Conservation (phyloP, 2,113 vertebrate species). For the Toxotes chatareus region DNA sequence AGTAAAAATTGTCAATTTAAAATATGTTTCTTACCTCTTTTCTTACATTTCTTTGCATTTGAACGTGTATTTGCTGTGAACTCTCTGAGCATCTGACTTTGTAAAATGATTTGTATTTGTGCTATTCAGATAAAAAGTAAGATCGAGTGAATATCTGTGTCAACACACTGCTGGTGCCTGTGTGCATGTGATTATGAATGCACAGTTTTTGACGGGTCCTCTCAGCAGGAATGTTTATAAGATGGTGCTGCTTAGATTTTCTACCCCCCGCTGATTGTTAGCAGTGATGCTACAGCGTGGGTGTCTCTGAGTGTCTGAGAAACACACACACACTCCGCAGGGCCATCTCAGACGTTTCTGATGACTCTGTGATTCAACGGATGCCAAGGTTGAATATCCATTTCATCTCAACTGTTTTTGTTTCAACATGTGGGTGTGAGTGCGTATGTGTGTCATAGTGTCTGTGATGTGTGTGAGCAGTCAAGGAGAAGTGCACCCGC, state of each 20-base stretch:
- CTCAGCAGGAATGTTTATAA: slow-evolving; percentile 39
- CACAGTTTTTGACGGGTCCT: slow-evolving; percentile 16
- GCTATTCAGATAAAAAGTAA: slow-evolving; percentile 35
- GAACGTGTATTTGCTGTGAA: slow-evolving; percentile 32
- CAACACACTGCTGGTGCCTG: slow-evolving; percentile 18
- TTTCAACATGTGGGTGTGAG: slow-evolving; percentile 2
- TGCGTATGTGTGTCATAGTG: slow-evolving; percentile 25
- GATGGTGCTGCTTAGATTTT: slow-evolving; percentile 47
- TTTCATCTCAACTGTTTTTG: slow-evolving; percentile 32
- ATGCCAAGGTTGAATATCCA: slow-evolving; percentile 46
- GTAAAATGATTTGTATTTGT: slow-evolving; percentile 33
- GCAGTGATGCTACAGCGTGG: slow-evolving; percentile 40
- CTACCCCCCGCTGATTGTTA: slow-evolving; percentile 34
- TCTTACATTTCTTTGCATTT: slow-evolving; percentile 14
- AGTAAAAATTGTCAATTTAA: slow-evolving; percentile 14
- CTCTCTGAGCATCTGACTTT: slow-evolving; percentile 2
- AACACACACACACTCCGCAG: slow-evolving; percentile 23
- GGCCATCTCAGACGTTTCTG: slow-evolving; percentile 22
- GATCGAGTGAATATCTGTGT: slow-evolving; percentile 40
- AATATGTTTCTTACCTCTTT: slow-evolving; percentile 14
- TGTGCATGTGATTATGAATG: slow-evolving; percentile 39
- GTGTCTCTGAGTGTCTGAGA: slow-evolving; percentile 35
- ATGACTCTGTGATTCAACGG: slow-evolving; percentile 45
- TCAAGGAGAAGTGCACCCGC: slow-evolving; percentile 43
- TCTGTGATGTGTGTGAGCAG: slow-evolving; percentile 39